Conservation (phyloP, 2,888 invertebrate species). For the Cremastobaeus sp. region DNA sequence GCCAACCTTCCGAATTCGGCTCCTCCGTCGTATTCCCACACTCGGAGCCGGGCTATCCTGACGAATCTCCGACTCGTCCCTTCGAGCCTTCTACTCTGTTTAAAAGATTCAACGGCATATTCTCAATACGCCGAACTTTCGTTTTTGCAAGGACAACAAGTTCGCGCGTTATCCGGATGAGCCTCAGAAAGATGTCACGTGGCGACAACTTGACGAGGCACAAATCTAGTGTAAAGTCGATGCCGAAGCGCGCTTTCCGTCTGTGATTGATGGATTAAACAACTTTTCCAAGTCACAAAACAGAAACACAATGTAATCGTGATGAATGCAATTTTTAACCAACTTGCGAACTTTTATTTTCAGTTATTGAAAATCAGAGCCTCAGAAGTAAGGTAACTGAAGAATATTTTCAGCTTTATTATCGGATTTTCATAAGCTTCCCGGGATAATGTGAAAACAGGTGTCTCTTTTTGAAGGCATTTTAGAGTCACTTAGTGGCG, state of each 20-base stretch:
- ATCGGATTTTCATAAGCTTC: too few species aligned
- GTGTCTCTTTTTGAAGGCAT: too few species aligned
- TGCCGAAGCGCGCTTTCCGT: slow-evolving; percentile 21
- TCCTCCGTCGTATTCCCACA: slow-evolving; percentile 52
- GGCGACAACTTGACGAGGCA: slow-evolving; percentile 57
- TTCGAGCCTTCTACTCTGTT: slow-evolving; percentile 28
- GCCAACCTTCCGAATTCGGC: slow-evolving; percentile 70
- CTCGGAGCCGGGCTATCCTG: not conserved
- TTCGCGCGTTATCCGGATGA: slow-evolving; percentile 56
- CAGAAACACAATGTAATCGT: slow-evolving; percentile 28
- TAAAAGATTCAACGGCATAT: slow-evolving; percentile 61
- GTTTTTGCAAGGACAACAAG: slow-evolving; percentile 53
- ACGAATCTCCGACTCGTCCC: not conserved
- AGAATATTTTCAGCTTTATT: too few species aligned
- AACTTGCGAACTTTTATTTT: too few species aligned
- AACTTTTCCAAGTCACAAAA: slow-evolving; percentile 36
- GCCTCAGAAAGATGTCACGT: slow-evolving; percentile 37
- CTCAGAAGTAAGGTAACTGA: too few species aligned
- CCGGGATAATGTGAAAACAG: too few species aligned
- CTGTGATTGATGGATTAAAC: slow-evolving; percentile 55
- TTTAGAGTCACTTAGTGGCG: too few species aligned
- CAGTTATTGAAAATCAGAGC: too few species aligned
- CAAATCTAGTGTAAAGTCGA: slow-evolving; percentile 56
- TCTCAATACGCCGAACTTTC: slow-evolving; percentile 68
- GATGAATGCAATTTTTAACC: slow-evolving; percentile 41